Conservation (phyloP, 2,888 invertebrate genomes). For the Drosophila eohydei region DNA sequence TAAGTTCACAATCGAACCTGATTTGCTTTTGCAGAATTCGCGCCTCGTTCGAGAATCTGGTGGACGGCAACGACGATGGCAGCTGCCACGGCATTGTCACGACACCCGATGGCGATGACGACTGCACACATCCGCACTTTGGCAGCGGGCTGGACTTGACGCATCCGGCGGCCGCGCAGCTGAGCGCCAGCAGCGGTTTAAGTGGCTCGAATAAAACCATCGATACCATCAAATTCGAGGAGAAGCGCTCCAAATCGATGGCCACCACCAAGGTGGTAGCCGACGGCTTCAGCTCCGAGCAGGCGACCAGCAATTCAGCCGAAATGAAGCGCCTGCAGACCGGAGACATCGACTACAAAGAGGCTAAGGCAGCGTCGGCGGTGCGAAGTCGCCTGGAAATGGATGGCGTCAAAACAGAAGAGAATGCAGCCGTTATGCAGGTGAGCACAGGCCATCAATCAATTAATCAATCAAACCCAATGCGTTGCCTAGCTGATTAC, state of each 20-base stretch:
- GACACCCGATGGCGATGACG: slow-evolving; percentile 91
- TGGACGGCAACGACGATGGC: slow-evolving; percentile 89
- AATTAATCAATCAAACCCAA: slow-evolving; percentile 3
- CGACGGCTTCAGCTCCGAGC: slow-evolving; percentile 92
- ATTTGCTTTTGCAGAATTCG: slow-evolving; percentile 86
- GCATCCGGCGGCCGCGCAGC: slow-evolving; percentile 83
- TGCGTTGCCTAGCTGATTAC: slow-evolving; percentile 1
- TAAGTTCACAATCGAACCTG: not conserved
- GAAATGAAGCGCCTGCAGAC: slow-evolving; percentile 91
- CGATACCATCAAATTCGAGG: slow-evolving; percentile 92
- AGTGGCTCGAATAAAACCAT: slow-evolving; percentile 83
- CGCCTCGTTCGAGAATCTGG: slow-evolving; percentile 92
- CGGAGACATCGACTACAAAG: slow-evolving; percentile 93
- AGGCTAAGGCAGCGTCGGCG: slow-evolving; percentile 91
- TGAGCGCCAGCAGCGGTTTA: slow-evolving; percentile 83
- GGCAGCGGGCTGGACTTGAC: slow-evolving; percentile 77
- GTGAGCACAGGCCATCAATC: slow-evolving; percentile 85
- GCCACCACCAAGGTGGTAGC: slow-evolving; percentile 92
- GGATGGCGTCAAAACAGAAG: slow-evolving; percentile 94
- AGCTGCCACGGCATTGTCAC: slow-evolving; percentile 87
- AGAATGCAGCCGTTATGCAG: slow-evolving; percentile 92
- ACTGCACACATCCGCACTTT: slow-evolving; percentile 85
- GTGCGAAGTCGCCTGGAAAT: slow-evolving; percentile 92
- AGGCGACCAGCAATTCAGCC: slow-evolving; percentile 89
- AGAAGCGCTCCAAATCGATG: slow-evolving; percentile 92